A percentile compares a stretch with the other conserved stretches of the same genome.
Evolutionary conservation across 2,797 vertebrate genomes (phyloP).

Genomic region (Enteromius viviparus): DNA sequence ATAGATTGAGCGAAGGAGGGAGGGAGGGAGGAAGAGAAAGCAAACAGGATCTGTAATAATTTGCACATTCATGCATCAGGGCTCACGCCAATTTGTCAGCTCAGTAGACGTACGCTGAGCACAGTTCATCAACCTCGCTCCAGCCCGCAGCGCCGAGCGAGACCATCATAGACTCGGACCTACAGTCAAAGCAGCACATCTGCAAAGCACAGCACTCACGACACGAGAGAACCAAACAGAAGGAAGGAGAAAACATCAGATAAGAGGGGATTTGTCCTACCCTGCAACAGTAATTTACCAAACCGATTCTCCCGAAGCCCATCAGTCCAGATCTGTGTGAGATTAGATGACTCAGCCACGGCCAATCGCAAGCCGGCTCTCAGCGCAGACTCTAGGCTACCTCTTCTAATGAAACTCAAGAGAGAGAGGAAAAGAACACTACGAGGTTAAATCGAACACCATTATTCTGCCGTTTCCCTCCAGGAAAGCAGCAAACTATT

Average conservation of each 20-base stretch:
- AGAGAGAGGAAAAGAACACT: neutral
- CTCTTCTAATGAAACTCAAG: conserved; percentile 34
- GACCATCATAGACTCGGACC: neutral
- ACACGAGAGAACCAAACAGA: conserved; percentile 53
- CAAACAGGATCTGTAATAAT: conserved; percentile 46
- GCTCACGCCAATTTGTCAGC: conserved; percentile 47
- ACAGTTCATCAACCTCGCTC: conserved; percentile 32
- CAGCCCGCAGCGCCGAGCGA: neutral
- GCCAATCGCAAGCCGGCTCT: conserved; percentile 67
- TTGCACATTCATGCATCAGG: conserved; percentile 43
- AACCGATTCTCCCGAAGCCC: conserved; percentile 78
- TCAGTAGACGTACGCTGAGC: conserved; percentile 40
- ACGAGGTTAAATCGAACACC: conserved; percentile 61
- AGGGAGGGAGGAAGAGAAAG: conserved; percentile 24
- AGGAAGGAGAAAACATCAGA: conserved; percentile 66
- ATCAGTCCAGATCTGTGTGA: conserved; percentile 77
- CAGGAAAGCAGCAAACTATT: conserved; percentile 61
- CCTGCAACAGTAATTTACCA: conserved; percentile 79
- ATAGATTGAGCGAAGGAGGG: conserved; percentile 5
- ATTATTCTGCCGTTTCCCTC: conserved; percentile 55
- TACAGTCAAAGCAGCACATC: neutral
- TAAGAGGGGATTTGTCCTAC: conserved; percentile 76
- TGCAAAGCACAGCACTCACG: neutral
- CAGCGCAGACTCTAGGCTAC: conserved; percentile 16
- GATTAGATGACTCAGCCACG: conserved; percentile 74